phyloP scores from a whole-genome alignment of 2,888 invertebrate genomes.

The Phasia obesa region DNA sequence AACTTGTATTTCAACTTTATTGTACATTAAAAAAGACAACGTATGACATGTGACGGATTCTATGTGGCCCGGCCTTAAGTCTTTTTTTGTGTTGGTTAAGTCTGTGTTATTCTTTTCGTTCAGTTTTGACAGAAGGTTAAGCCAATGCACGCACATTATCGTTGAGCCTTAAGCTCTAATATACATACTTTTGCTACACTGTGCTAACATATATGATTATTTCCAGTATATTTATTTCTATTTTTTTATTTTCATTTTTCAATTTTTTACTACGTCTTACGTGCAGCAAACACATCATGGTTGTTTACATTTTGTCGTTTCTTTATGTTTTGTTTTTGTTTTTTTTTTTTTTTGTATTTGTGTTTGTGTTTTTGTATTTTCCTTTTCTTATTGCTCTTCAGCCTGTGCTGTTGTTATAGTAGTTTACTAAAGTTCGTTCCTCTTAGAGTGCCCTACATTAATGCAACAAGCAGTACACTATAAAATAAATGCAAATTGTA shows the following conservation, averaged over 20 bases:
- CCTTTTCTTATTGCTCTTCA: conserved; percentile 18
- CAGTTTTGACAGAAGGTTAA: too few species aligned
- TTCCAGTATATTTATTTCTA: not conserved
- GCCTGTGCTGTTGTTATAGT: conserved; percentile 22
- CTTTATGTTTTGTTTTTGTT: conserved; percentile 48
- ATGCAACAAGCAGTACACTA: not conserved
- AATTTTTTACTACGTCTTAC: conserved; percentile 45
- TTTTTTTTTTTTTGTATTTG: not conserved
- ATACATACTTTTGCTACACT: conserved; percentile 27
- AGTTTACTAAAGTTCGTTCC: conserved; percentile 71
- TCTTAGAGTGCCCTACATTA: conserved; percentile 59
- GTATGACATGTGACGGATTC: too few species aligned
- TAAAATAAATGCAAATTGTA: not conserved
- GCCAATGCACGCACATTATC: too few species aligned
- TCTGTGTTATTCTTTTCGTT: too few species aligned
- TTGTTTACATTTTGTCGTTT: conserved; percentile 59
- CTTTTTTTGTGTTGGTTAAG: too few species aligned
- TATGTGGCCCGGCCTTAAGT: too few species aligned
- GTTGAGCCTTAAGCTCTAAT: too few species aligned
- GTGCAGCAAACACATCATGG: conserved; percentile 51
- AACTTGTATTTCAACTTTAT: too few species aligned
- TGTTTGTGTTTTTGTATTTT: not conserved
- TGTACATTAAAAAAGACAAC: too few species aligned
- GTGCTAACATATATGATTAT: conserved; percentile 19
- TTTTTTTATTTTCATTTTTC: conserved; percentile 35